Base-by-base conservation (phyloP, 2,797 vertebrate genomes). In the Myripristis jacobus region DNA sequence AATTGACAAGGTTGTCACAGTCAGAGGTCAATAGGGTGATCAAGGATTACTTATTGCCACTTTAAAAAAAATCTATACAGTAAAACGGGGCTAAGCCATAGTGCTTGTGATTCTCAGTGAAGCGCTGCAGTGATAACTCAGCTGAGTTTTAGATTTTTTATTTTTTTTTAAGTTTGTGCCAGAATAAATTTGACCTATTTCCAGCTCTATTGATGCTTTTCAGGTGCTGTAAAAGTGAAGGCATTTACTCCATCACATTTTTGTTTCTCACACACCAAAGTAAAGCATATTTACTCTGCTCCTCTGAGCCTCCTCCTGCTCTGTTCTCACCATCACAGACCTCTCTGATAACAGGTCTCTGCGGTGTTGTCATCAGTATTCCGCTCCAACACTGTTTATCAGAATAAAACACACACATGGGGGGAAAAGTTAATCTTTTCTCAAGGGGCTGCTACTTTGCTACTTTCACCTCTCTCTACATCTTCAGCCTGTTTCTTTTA, bases 281-380 rank as follows among this genome's bases (percentile, higher is more conserved):
- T 75, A 29, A 75, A 83, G 68, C 71, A 46, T 76, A 60, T 85
- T 88, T 73, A 68, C 71, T 80, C 65, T 63, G 10, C 79, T 81
- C 69, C 60, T 10, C 56, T n/a, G 3, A 57, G 65, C 75, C 81
- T 82, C 79, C 65, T 72, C 75, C 73, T 54, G 56, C 79, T 86
- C 65, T 66, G 47, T 52, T 81, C 74, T 86, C 77, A 68, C 80
- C 82, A 82, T 89, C 82, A 88, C 80, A 88, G 71, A 76, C 59
- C 66, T 55, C 48, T 75, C 47, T 85, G 84, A 87, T 89, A 89
- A 69, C 77, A 66, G 70, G 77, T 82, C 81, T 84, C 86, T 58
- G 56, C 3, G 55, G 79, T 61, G 70, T 84, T 78, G 77, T 85
- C 83, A 86, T 88, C 86, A 79, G 77, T 67, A 81, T 90, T 91